These are phyloP conservation scores for Cettia cetti DNA, from an alignment of 2,113 vertebrate species.

Conservation along the genomic window DNA sequence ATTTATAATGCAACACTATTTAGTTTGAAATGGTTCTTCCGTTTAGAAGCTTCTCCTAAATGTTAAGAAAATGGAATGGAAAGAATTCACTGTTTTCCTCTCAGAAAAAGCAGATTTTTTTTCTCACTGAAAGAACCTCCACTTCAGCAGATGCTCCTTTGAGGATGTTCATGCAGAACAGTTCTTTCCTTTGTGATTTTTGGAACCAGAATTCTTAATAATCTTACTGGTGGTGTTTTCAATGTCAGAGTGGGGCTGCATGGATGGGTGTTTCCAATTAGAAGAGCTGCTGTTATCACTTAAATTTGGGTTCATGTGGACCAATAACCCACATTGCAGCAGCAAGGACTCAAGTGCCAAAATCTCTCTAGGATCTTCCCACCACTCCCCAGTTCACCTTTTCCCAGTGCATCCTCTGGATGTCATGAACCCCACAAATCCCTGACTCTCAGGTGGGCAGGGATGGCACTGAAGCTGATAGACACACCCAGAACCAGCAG, in stretches of 20 bases:
- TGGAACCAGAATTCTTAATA: not conserved
- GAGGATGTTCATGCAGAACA: not conserved
- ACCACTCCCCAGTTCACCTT: not conserved
- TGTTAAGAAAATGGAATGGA: not conserved
- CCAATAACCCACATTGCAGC: not conserved
- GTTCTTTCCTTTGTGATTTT: not conserved
- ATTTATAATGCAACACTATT: not conserved
- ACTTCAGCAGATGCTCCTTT: not conserved
- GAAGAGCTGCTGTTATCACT: not conserved
- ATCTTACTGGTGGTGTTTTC: not conserved
- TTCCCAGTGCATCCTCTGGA: not conserved
- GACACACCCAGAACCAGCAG: not conserved
- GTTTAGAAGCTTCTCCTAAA: not conserved
- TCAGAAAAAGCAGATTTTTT: not conserved
- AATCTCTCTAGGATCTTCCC: not conserved
- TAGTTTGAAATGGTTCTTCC: not conserved
- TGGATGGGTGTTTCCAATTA: not conserved
- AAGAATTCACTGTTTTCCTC: not conserved
- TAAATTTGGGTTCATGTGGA: rapidly evolving
- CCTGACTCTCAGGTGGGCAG: not conserved
- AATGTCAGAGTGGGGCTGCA: not conserved
- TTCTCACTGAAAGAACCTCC: not conserved
- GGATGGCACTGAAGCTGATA: not conserved
- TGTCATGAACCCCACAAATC: not conserved
- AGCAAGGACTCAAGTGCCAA: not conserved